Percentiles rank a stretch among this genome's conserved stretches.
Conservation (phyloP, 2,888 invertebrate species). For the Dendrolimus pini region DNA sequence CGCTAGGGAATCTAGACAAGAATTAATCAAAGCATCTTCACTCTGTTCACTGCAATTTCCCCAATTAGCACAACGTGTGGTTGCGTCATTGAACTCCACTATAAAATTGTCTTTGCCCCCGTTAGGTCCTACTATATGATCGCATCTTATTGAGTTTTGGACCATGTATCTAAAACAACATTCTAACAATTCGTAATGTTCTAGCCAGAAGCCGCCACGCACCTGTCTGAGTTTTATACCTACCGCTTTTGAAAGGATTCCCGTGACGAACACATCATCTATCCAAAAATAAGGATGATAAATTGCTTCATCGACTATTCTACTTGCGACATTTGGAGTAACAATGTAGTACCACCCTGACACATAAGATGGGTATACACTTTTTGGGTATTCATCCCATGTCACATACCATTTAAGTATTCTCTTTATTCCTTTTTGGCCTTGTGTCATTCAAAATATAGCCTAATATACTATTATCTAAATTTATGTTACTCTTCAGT, state of each 20-base stretch:
- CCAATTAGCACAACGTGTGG: slow-evolving; percentile 73
- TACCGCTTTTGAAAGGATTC: slow-evolving; percentile 80
- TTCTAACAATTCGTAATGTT: slow-evolving; percentile 82
- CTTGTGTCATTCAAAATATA: slow-evolving; percentile 79
- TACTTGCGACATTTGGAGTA: slow-evolving; percentile 78
- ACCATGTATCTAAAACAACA: slow-evolving; percentile 83
- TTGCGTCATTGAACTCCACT: slow-evolving; percentile 78
- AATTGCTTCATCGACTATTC: slow-evolving; percentile 73
- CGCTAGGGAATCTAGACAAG: too few relatives aligned
- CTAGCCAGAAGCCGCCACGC: slow-evolving; percentile 79
- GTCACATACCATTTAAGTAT: slow-evolving; percentile 90
- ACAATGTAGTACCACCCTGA: slow-evolving; percentile 92
- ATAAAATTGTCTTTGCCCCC: slow-evolving; percentile 84
- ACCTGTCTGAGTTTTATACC: slow-evolving; percentile 76
- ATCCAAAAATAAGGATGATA: slow-evolving; percentile 90
- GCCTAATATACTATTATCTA: slow-evolving; percentile 72
- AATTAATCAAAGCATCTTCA: slow-evolving; percentile 17
- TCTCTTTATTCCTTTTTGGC: slow-evolving; percentile 80
- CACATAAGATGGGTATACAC: slow-evolving; percentile 83
- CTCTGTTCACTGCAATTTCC: slow-evolving; percentile 70
- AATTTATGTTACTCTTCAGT: slow-evolving; percentile 22
- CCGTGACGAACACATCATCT: slow-evolving; percentile 92
- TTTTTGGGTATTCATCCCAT: slow-evolving; percentile 76
- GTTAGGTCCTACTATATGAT: slow-evolving; percentile 84
- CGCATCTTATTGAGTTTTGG: slow-evolving; percentile 77